Percentiles rank a stretch among this genome's conserved stretches.
phyloP scores from a whole-genome alignment of 2,888 invertebrate genomes.

The Leucophora obtusa region DNA sequence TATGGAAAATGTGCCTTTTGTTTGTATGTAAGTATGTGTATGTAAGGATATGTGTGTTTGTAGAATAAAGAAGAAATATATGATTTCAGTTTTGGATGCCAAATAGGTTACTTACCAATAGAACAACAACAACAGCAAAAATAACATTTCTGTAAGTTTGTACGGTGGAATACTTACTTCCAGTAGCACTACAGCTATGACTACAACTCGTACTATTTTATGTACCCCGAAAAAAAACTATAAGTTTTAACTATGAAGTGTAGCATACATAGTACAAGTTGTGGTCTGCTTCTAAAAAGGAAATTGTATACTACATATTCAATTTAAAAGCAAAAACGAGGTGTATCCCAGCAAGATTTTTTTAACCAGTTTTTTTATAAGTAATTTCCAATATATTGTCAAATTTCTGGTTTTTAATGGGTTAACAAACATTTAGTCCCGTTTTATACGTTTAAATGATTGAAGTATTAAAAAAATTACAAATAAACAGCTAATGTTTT shows the following conservation, averaged over 20 bases:
- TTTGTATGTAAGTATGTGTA: constrained; percentile 5
- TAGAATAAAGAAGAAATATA: constrained; percentile 53
- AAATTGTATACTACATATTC: constrained; percentile 37
- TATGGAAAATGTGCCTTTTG: background rate
- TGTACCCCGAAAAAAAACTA: constrained; percentile 34
- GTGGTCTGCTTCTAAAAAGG: constrained; percentile 44
- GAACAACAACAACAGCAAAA: constrained; percentile 37
- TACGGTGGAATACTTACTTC: constrained; percentile 20
- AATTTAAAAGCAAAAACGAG: constrained; percentile 34
- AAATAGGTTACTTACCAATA: constrained; percentile 64
- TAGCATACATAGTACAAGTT: constrained; percentile 11
- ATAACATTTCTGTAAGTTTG: constrained; percentile 20
- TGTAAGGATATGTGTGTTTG: constrained; percentile 7
- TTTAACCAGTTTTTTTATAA: no score
- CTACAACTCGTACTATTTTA: constrained; percentile 38
- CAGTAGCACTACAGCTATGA: constrained; percentile 10
- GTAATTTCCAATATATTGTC: no score
- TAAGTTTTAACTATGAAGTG: constrained; percentile 41
- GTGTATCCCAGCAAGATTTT: constrained; percentile 14
- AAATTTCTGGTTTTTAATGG: no score
- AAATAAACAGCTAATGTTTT: no score
- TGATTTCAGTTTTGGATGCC: constrained; percentile 55
- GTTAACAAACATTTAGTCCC: no score
- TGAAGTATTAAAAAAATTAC: no score
- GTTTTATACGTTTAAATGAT: no score